Conservation (phyloP, 2,888 invertebrate species). For the Thereva unica region DNA sequence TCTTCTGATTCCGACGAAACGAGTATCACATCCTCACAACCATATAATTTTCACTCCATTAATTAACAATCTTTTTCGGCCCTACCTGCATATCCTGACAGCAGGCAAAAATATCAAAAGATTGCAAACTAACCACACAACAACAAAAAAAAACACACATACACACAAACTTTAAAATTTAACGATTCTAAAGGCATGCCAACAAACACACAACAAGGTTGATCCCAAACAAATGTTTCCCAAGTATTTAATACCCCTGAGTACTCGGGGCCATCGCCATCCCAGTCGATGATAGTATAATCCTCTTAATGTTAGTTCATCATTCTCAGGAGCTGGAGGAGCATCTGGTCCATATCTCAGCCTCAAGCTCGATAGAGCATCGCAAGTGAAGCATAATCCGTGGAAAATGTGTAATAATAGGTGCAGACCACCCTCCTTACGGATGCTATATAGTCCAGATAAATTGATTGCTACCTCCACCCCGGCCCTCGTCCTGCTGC, state of each 20-base stretch:
- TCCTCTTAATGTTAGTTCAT: constrained; percentile 40
- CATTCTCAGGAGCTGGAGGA: constrained; percentile 25
- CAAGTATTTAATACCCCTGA: neutral
- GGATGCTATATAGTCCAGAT: constrained; percentile 5
- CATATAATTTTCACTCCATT: no score
- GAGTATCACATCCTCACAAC: no score
- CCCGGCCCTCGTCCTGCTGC: constrained; percentile 2
- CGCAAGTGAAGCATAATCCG: constrained; percentile 20
- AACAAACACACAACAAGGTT: constrained; percentile 15
- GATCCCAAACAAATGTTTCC: constrained; percentile 9
- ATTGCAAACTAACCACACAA: no score
- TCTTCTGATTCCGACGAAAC: no score
- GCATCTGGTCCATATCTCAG: constrained; percentile 33
- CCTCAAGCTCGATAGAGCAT: constrained; percentile 13
- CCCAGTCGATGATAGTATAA: constrained; percentile 35
- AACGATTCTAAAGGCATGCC: neutral
- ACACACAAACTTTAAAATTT: no score
- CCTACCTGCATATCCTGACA: no score
- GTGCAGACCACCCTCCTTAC: constrained; percentile 26
- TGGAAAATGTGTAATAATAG: constrained; percentile 39
- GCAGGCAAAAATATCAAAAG: no score
- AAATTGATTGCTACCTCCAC: constrained; percentile 31
- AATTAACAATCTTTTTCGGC: no score
- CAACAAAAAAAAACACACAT: no score
- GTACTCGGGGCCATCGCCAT: constrained; percentile 2